Conservation (phyloP, 2,888 invertebrate genomes). For the Pseudoips prasinana region DNA sequence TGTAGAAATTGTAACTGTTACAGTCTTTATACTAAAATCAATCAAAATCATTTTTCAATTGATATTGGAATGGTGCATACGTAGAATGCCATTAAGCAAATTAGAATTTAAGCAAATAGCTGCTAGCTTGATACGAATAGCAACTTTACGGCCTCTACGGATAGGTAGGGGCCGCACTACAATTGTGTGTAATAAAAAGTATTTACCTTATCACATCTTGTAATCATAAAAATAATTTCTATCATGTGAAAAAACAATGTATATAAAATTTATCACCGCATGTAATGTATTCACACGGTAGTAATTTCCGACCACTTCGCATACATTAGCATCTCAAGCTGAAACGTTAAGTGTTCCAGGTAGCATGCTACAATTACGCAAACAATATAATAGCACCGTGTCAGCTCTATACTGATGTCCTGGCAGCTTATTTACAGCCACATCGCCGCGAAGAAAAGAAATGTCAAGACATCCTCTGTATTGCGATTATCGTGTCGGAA, state of each 20-base stretch:
- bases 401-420: constrained; percentile 50
- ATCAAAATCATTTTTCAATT: no score
- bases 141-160: no score
- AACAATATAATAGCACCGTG: constrained; percentile 71
- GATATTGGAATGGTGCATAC: no score
- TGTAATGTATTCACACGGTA: constrained; percentile 35
- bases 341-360: constrained; percentile 51
- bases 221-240: no score
- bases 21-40: no score
- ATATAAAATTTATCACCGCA: constrained; percentile 3
- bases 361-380: constrained; percentile 65
- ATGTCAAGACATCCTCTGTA: constrained; percentile 51
- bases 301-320: constrained; percentile 54
- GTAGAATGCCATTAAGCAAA: no score
- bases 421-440: constrained; percentile 53
- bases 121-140: no score
- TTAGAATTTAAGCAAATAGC: no score
- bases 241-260: background rate
- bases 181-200: no score
- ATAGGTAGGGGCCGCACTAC: no score
- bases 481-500: constrained; percentile 62
- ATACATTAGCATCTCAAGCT: constrained; percentile 61
- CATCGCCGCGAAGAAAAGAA: constrained; percentile 55
- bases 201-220: no score
- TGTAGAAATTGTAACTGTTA: no score